A percentile compares a stretch with the other conserved stretches of the same genome.
Evolutionary conservation across 2,888 invertebrate genomes (phyloP).

Genomic region (Timema podura): DNA sequence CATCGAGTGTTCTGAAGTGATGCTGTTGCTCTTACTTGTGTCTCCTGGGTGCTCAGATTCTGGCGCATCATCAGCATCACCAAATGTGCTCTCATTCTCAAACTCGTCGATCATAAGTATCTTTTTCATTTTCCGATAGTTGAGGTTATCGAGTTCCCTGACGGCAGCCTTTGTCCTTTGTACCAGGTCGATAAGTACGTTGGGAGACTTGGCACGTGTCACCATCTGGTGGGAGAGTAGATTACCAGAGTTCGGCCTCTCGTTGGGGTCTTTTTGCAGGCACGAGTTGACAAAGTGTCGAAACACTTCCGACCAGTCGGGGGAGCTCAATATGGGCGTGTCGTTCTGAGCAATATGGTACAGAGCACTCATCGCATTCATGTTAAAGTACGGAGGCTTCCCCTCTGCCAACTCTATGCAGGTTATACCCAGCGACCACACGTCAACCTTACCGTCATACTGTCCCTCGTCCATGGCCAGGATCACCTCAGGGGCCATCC

Average conservation of each 20-base stretch:
- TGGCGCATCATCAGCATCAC: conserved; percentile 59
- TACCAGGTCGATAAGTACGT: conserved; percentile 88
- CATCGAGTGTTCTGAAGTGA: conserved; percentile 85
- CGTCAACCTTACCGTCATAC: conserved; percentile 98
- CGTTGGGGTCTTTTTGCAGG: conserved; percentile 86
- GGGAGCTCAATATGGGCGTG: conserved; percentile 83
- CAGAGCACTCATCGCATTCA: conserved; percentile 99
- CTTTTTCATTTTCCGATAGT: conserved; percentile 98
- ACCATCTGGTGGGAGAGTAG: conserved; percentile 86
- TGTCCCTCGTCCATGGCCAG: conserved; percentile 99
- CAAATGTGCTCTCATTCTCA: conserved; percentile 85
- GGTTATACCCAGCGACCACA: conserved; percentile 99
- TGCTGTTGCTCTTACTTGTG: conserved; percentile 90
- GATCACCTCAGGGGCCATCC: conserved; percentile 99
- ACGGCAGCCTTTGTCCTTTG: conserved; percentile 94
- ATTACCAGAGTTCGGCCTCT: conserved; percentile 83
- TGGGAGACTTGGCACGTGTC: conserved; percentile 70
- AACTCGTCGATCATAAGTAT: conserved; percentile 91
- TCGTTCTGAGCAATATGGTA: conserved; percentile 99
- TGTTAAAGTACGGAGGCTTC: conserved; percentile 98
- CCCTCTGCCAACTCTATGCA: conserved; percentile 99
- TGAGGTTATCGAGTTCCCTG: conserved; percentile 92
- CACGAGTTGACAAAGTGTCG: conserved; percentile 94
- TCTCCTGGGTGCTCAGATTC: conserved; percentile 88
- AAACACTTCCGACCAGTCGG: conserved; percentile 89